phyloP scores from a whole-genome alignment of 1,140 invertebrate genomes.

The Parapsyche elsis region DNA sequence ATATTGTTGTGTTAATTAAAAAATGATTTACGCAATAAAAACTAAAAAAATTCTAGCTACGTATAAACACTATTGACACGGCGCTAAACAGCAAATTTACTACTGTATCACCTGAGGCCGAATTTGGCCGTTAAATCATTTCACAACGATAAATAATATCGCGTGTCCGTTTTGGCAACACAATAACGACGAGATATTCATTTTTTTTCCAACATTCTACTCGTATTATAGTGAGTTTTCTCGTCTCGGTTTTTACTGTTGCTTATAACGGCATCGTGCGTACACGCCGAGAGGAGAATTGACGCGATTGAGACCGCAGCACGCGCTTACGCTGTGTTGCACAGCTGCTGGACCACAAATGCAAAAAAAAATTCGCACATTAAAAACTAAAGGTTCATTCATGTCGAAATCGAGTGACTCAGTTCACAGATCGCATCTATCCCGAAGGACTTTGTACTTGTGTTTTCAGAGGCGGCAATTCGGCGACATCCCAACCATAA shows the following conservation, averaged over 20 bases:
- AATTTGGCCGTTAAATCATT: slow-evolving; percentile 8
- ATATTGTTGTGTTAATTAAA: neutral
- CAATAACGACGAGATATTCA: neutral
- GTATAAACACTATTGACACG: neutral
- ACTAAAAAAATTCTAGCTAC: neutral
- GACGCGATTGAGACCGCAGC: slow-evolving; percentile 1
- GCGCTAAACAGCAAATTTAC: slow-evolving; percentile 5
- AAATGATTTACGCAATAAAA: neutral
- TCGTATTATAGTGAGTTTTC: neutral
- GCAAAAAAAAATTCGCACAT: neutral
- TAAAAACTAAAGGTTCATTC: too few relatives aligned
- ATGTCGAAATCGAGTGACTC: too few relatives aligned
- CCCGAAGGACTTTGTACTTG: too few relatives aligned
- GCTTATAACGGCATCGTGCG: slow-evolving; percentile 14
- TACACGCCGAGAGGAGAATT: neutral
- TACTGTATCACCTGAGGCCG: slow-evolving; percentile 8
- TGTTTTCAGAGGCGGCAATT: too few relatives aligned
- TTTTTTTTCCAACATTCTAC: neutral
- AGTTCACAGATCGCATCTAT: too few relatives aligned
- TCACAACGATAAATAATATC: slow-evolving; percentile 13
- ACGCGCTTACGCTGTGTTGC: neutral
- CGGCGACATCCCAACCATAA: too few relatives aligned
- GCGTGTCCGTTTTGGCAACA: neutral
- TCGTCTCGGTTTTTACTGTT: neutral
- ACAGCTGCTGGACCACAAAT: too few relatives aligned